A percentile compares a stretch with the other conserved stretches of the same genome.
Conservation (phyloP, 2,113 vertebrate species). For the Corydoras sp. region DNA sequence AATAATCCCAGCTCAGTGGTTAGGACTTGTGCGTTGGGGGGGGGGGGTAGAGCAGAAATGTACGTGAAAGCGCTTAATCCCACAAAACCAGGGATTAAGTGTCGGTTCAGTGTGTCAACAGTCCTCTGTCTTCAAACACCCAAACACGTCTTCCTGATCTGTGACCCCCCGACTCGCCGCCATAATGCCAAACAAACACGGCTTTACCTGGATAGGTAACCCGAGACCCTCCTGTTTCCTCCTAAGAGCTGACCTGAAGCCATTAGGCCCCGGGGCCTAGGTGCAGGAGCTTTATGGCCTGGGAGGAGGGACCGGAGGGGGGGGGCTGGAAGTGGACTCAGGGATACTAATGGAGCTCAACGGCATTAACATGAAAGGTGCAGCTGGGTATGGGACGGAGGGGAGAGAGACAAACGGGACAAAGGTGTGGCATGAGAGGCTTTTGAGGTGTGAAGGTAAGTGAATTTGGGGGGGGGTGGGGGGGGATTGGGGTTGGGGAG, state of each 20-base stretch:
- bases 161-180: slow-evolving; percentile 58
- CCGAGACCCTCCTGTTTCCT: slow-evolving; percentile 59
- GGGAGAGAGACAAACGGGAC: slow-evolving; percentile 27
- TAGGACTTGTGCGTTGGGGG: neutral
- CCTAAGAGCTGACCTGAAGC: slow-evolving; percentile 41
- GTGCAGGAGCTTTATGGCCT: slow-evolving; percentile 37
- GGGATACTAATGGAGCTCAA: slow-evolving; percentile 48
- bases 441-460: slow-evolving; percentile 60
- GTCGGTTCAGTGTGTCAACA: slow-evolving; percentile 56
- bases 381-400: slow-evolving; percentile 36
- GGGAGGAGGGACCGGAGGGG: slow-evolving; percentile 2
- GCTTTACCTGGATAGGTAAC: slow-evolving; percentile 70
- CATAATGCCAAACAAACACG: slow-evolving; percentile 70
- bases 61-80: slow-evolving; percentile 14
- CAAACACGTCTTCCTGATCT: slow-evolving; percentile 40
- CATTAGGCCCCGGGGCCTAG: slow-evolving; percentile 37
- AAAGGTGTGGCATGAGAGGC: slow-evolving; percentile 55
- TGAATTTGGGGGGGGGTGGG: slow-evolving; percentile 29
- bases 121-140: slow-evolving; percentile 32
- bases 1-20: neutral
- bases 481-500: no score
- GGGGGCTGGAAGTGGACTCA: neutral
- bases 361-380: slow-evolving; percentile 43
- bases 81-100: slow-evolving; percentile 54
- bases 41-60: neutral